A percentile compares a stretch with the other conserved stretches of the same genome.
Conservation (phyloP, 1,140 invertebrate species). For the Chironomus striatipennis region DNA sequence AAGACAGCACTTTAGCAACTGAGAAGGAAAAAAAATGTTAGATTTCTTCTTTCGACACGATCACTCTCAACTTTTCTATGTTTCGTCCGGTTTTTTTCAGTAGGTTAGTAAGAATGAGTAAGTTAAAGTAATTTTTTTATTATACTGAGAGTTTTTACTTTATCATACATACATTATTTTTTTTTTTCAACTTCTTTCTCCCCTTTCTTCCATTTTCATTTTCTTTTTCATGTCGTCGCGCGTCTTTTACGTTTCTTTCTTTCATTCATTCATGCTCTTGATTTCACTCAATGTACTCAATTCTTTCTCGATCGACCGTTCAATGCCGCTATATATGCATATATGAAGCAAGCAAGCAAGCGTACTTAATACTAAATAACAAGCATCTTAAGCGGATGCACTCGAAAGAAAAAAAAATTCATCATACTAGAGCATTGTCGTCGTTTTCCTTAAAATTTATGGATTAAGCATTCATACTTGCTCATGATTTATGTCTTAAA, state of each 20-base stretch:
- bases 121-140: not conserved
- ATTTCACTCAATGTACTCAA: constrained; percentile 13
- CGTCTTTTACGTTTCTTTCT: not conserved
- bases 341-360: not conserved
- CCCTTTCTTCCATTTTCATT: constrained; percentile 5
- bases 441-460: too few relatives aligned
- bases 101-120: constrained; percentile 17
- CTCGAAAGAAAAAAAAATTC: not conserved
- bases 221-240: not conserved
- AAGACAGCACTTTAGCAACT: too few relatives aligned
- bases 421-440: too few relatives aligned
- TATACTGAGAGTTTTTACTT: constrained; percentile 3
- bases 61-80: not conserved
- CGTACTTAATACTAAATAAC: not conserved
- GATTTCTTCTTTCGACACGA: too few relatives aligned
- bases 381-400: not conserved
- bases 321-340: not conserved
- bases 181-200: not conserved
- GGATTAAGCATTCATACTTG: too few relatives aligned
- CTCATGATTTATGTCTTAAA: too few relatives aligned
- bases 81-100: constrained; percentile 1
- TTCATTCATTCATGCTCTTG: constrained; percentile 1
- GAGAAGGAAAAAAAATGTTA: too few relatives aligned
- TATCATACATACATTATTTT: too few relatives aligned
- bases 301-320: not conserved